Conservation (phyloP, 2,797 vertebrate genomes). For the Acridotheres tristis region DNA sequence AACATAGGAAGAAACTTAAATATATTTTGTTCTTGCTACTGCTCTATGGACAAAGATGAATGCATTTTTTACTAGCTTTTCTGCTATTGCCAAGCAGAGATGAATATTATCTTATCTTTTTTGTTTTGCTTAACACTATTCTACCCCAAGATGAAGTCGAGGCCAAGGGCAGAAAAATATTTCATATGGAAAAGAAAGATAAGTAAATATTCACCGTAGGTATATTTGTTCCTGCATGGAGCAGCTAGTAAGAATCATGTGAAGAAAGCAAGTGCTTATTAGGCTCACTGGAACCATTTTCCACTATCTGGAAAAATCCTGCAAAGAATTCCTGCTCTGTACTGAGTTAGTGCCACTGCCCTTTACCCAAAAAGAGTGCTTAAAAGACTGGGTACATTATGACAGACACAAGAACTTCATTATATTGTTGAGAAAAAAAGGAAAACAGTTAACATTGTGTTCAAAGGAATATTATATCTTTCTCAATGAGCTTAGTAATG, state of each 20-base stretch:
- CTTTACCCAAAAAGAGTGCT: neutral
- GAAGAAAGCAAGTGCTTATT: constrained; percentile 13
- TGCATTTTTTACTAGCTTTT: neutral
- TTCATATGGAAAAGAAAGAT: constrained; percentile 32
- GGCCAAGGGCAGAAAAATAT: constrained; percentile 27
- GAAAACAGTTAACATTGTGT: constrained; percentile 37
- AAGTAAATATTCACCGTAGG: neutral
- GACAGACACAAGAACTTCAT: constrained; percentile 45
- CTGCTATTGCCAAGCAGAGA: neutral
- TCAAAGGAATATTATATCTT: constrained; percentile 26
- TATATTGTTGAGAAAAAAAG: constrained; percentile 23
- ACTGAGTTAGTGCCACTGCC: neutral
- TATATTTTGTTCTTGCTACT: neutral
- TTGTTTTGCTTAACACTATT: constrained; percentile 32
- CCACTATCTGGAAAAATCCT: neutral
- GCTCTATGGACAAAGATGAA: neutral
- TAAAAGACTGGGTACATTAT: constrained; percentile 37
- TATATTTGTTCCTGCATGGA: neutral
- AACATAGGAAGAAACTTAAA: neutral
- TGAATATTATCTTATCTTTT: constrained; percentile 22
- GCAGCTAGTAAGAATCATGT: neutral
- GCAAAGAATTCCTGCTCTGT: neutral
- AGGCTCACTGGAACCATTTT: neutral
- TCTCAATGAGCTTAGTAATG: neutral
- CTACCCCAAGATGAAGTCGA: constrained; percentile 1